Percentiles rank a stretch among this genome's conserved stretches.
Evolutionary conservation across 1,140 invertebrate genomes (phyloP).

Genomic region (Plodia interpunctella): DNA sequence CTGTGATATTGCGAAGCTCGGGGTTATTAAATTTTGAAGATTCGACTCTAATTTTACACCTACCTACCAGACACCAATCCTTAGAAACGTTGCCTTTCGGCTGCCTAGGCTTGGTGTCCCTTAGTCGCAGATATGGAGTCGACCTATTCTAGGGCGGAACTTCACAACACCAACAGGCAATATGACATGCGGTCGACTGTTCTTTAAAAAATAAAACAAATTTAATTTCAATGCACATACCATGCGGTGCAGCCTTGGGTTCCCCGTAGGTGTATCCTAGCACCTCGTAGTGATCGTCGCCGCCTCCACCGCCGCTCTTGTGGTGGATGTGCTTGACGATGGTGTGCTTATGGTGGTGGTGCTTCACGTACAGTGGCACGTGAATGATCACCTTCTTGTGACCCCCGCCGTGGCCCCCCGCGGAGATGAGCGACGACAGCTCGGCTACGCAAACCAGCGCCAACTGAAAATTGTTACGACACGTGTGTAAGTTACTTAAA

Average conservation of each 20-base stretch:
- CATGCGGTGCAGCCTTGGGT: conserved; percentile 61
- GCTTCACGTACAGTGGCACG: conserved; percentile 78
- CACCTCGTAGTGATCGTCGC: conserved; percentile 72
- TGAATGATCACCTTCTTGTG: conserved; percentile 80
- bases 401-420: conserved; percentile 62
- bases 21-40: no score
- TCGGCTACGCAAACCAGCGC: conserved; percentile 44
- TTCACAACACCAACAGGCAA: no score
- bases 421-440: conserved; percentile 38
- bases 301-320: conserved; percentile 71
- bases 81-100: no score
- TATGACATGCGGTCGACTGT: no score
- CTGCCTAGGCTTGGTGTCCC: no score
- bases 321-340: conserved; percentile 78
- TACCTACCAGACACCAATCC: no score
- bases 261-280: conserved; percentile 72
- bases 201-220: not conserved
- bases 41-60: no score
- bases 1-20: no score
- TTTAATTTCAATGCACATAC: conserved; percentile 29
- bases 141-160: no score
- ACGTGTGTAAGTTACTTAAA: not conserved
- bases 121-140: no score
- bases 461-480: conserved; percentile 41
- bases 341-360: conserved; percentile 79